Base-by-base conservation (phyloP, 2,113 vertebrate genomes). In the Sapayoa aenigma region DNA sequence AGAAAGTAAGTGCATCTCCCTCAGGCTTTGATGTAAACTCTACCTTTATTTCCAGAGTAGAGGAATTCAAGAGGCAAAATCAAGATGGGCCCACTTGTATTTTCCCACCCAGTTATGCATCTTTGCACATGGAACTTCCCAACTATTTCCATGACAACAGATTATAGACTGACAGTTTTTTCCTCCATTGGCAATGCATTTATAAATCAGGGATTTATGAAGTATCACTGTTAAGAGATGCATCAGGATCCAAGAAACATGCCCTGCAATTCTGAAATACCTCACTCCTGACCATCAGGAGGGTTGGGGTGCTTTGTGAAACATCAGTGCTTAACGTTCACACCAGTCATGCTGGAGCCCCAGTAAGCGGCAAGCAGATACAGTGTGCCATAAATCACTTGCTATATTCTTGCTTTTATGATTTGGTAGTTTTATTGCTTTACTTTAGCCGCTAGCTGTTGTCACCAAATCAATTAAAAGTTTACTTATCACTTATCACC, bases 131-230 rank as follows among this genome's bases (percentile, higher is more conserved):
- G 1, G 4, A 97, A 97, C 87, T 90, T 79, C 69, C 67, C 81
- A 87, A 86, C 79, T 94, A 97, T 97, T 98, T 97, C 97, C 96
- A 97, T 97, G 92, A 94, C 95, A 97, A 97, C 95, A 93, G 83
- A 94, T 85, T 86, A 88, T 42, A 86, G 78, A 96, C 87, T 95
- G 95, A 87, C 72, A 93, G 77, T 94, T 96, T 89, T 89, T 88
- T 49, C n/a, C 33, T 83, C 94, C 72, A 86, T 22, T 90, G 94
- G 42, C 95, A 93, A 91, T 78, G 86, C 93, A 96, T 97, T 95
- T 94, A 90, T 87, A 97, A 97, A 86, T 37, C 49, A 58, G 81
- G 47, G 60, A 94, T 94, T 97, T 96, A 96, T 95, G 94, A 94
- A 95, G 52, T 91, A 96, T 87, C 72, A 60, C 90, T 92, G 62